phyloP scores from a whole-genome alignment of 2,888 invertebrate genomes.

The Fissipunctia ypsillon region DNA sequence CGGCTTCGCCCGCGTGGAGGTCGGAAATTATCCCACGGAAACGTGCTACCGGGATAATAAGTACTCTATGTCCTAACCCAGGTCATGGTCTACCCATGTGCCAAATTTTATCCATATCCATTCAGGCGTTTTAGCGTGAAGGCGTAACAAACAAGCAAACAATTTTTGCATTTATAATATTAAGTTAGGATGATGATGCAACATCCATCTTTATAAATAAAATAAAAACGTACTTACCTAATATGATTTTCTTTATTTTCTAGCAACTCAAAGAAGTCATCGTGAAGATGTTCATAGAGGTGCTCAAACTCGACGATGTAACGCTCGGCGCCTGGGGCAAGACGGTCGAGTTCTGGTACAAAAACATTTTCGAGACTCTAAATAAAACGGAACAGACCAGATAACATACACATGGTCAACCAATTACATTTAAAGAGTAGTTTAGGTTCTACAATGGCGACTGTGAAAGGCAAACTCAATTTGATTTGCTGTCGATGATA shows the following conservation, averaged over 20 bases:
- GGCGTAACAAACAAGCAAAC: no score
- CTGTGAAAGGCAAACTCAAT: conserved; percentile 61
- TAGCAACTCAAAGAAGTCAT: conserved; percentile 86
- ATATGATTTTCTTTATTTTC: conserved; percentile 51
- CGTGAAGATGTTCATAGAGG: conserved; percentile 87
- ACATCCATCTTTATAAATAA: not conserved
- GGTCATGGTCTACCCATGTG: no score
- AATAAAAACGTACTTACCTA: not conserved
- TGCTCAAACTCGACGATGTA: conserved; percentile 79
- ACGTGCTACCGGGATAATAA: no score
- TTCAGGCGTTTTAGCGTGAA: no score
- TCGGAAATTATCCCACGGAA: no score
- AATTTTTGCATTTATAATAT: no score
- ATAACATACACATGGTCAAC: conserved; percentile 70
- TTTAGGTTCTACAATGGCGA: conserved; percentile 60
- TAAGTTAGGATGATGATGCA: not conserved
- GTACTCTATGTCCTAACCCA: no score
- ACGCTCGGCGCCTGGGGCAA: conserved; percentile 86
- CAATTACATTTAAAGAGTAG: conserved; percentile 60
- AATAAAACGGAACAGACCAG: conserved; percentile 67
- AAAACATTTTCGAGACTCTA: conserved; percentile 83
- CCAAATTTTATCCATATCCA: no score
- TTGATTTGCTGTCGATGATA: conserved; percentile 50
- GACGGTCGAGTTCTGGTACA: conserved; percentile 87
- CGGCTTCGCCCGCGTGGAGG: no score